Percentiles rank a stretch among this genome's conserved stretches.
Conservation (phyloP, 2,888 invertebrate genomes). For the Chrysolina haemoptera region DNA sequence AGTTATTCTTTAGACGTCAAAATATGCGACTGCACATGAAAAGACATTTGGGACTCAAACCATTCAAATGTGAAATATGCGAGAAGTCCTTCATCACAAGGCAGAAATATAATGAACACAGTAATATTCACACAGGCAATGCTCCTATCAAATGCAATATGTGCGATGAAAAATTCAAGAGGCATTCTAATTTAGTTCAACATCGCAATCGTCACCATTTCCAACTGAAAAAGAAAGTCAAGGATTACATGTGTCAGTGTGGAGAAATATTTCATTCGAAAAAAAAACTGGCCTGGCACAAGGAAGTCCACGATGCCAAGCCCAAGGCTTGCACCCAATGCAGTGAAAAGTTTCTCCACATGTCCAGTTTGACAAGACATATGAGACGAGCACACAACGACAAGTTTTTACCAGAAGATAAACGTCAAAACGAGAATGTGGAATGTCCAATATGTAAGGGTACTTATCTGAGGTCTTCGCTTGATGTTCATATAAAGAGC, state of each 20-base stretch:
- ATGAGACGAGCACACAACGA: conserved; percentile 86
- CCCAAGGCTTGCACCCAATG: conserved; percentile 90
- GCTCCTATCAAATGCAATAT: conserved; percentile 85
- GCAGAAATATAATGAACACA: conserved; percentile 86
- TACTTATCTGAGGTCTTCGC: conserved; percentile 83
- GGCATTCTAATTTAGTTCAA: conserved; percentile 89
- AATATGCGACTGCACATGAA: conserved; percentile 85
- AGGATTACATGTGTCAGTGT: conserved; percentile 73
- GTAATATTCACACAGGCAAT: conserved; percentile 86
- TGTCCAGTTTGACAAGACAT: conserved; percentile 87
- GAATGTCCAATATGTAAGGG: conserved; percentile 85
- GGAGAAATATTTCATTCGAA: conserved; percentile 87
- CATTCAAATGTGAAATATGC: conserved; percentile 81
- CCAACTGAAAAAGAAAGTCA: conserved; percentile 79
- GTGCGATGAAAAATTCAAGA: conserved; percentile 85
- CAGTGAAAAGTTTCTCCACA: conserved; percentile 89
- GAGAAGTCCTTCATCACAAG: conserved; percentile 87
- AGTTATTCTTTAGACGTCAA: conserved; percentile 80
- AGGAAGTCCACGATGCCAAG: conserved; percentile 84
- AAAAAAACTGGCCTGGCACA: conserved; percentile 89
- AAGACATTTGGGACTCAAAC: conserved; percentile 83
- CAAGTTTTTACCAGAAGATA: conserved; percentile 78
- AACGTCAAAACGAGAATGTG: conserved; percentile 78
- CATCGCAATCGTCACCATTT: conserved; percentile 86
- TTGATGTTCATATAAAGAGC: conserved; percentile 85